These are phyloP conservation scores for Arbacia lixula DNA, from an alignment of 53 echinoderm and acorn worm species.

Conservation along the genomic window DNA sequence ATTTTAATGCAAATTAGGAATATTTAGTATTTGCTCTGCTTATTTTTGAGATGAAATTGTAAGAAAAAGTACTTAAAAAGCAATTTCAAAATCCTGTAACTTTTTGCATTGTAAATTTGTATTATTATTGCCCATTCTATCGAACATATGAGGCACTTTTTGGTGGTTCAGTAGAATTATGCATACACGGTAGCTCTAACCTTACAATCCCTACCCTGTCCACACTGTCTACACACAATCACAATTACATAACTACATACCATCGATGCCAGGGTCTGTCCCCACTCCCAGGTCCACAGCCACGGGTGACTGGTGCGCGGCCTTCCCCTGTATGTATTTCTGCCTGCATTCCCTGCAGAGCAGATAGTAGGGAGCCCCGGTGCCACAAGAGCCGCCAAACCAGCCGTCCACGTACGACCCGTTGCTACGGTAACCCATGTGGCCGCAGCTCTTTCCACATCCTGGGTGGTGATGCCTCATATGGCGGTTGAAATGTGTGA, in stretches of 20 bases:
- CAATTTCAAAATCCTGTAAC: no score
- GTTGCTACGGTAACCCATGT: slow-evolving; percentile 96
- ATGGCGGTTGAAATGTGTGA: slow-evolving; percentile 88
- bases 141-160: no score
- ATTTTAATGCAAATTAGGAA: no score
- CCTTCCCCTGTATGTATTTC: slow-evolving; percentile 72
- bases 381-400: slow-evolving; percentile 96
- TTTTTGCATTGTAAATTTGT: no score
- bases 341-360: slow-evolving; percentile 88
- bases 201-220: no score
- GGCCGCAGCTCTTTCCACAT: slow-evolving; percentile 91
- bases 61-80: no score
- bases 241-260: slow-evolving; percentile 46
- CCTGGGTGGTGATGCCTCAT: slow-evolving; percentile 92
- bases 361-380: slow-evolving; percentile 92
- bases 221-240: no score
- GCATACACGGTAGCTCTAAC: no score
- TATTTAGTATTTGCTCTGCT: no score
- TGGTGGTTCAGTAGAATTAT: no score
- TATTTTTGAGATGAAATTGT: no score
- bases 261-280: slow-evolving; percentile 71
- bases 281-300: slow-evolving; percentile 76
- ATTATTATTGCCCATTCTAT: no score
- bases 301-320: slow-evolving; percentile 23
- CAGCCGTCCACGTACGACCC: slow-evolving; percentile 93